Conservation (phyloP, 2,113 vertebrate species). For the Microtus montanus region DNA sequence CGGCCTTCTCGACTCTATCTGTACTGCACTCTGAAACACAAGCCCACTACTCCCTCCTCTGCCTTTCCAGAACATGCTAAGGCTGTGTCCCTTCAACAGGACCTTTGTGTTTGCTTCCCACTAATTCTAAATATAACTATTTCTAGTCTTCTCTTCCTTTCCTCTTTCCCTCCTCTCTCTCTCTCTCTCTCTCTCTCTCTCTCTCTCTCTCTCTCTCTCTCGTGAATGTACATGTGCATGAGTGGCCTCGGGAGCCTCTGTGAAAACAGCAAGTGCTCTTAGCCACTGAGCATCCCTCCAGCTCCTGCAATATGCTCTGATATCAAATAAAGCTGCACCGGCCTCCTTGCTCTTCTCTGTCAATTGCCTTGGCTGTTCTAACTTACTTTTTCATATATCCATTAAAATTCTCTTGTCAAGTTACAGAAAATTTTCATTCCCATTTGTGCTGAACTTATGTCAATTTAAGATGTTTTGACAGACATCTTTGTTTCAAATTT, state of each 20-base stretch:
- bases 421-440: conserved; percentile 34
- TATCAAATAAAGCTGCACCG: background rate
- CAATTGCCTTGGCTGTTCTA: background rate
- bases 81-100: background rate
- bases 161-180: background rate
- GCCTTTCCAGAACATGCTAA: background rate
- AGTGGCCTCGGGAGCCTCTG: background rate
- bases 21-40: too few species aligned
- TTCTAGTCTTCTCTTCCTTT: background rate
- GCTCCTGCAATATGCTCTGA: background rate
- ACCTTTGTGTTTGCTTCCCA: background rate
- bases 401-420: conserved; percentile 32
- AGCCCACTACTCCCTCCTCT: background rate
- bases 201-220: too few species aligned
- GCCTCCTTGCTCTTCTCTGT: background rate
- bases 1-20: background rate
- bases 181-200: too few species aligned
- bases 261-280: background rate
- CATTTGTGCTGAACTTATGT: background rate
- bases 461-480: conserved; percentile 20
- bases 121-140: background rate
- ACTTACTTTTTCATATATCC: conserved; percentile 1
- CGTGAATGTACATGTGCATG: background rate
- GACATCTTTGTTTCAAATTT: conserved; percentile 48
- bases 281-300: background rate